Percentiles rank a stretch among this genome's conserved stretches.
These are phyloP conservation scores for Drosophila pseudoobscura DNA, from an alignment of 1,140 invertebrate genomes.

Conservation along the genomic window DNA sequence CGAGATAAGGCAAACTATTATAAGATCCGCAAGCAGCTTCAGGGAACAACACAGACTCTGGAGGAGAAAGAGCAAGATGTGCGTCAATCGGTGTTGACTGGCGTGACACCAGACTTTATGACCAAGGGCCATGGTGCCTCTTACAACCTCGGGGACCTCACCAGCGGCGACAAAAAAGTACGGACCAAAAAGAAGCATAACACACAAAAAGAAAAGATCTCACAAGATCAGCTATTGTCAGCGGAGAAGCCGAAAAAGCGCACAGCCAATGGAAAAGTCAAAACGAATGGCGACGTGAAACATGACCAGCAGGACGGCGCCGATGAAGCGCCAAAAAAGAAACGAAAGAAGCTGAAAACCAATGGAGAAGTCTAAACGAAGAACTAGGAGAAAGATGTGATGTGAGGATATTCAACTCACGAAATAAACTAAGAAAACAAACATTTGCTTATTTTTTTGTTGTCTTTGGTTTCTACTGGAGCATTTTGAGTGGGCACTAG, in stretches of 20 bases:
- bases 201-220: background rate
- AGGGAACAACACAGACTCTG: constrained; percentile 39
- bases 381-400: background rate
- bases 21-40: constrained; percentile 31
- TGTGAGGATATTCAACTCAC: too few relatives aligned
- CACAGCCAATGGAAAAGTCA: background rate
- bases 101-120: constrained; percentile 49
- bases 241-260: background rate
- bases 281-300: background rate
- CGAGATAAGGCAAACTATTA: constrained; percentile 42
- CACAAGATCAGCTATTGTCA: background rate
- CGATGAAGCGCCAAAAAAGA: background rate
- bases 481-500: too few relatives aligned
- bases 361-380: background rate
- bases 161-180: background rate
- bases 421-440: too few relatives aligned
- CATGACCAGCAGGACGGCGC: background rate
- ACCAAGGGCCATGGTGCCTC: too few relatives aligned
- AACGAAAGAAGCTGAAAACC: constrained; percentile 11
- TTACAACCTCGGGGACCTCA: background rate
- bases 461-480: too few relatives aligned
- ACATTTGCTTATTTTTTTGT: too few relatives aligned
- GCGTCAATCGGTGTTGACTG: constrained; percentile 60
- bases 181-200: background rate
- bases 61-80: constrained; percentile 59